A percentile compares a stretch with the other conserved stretches of the same genome.
Conservation (phyloP, 2,113 vertebrate genomes). For the Ageneiosus marmoratus region DNA sequence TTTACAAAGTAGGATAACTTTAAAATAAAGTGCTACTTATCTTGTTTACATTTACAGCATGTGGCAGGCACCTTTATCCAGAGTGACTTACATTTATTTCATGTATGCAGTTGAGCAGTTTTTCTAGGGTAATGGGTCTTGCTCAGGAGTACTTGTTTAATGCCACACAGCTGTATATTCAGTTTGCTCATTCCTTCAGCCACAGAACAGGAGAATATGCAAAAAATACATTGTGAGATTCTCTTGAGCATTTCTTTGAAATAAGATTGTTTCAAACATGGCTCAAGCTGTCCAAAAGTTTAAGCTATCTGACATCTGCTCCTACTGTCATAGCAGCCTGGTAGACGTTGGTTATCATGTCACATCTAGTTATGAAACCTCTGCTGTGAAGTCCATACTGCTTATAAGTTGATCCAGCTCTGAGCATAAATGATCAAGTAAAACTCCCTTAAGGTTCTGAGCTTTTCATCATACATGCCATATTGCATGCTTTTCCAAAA, state of each 20-base stretch:
- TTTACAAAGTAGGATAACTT: background rate
- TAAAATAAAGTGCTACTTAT: background rate
- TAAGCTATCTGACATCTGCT: background rate
- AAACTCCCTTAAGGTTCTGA: constrained; percentile 27
- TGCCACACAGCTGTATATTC: background rate
- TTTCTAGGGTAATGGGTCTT: no score
- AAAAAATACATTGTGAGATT: no score
- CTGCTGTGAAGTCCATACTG: background rate
- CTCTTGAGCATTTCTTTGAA: background rate
- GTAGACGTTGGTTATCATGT: constrained; percentile 14
- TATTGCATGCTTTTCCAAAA: constrained; percentile 11
- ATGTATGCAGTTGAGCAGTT: no score
- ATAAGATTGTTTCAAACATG: constrained; percentile 13
- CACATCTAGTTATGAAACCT: constrained; percentile 24
- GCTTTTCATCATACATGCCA: constrained; percentile 34
- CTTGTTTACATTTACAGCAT: no score
- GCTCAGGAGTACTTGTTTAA: no score
- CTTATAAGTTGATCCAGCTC: constrained; percentile 11
- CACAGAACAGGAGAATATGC: background rate
- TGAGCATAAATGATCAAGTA: constrained; percentile 36
- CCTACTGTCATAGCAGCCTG: background rate
- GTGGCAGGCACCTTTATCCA: no score
- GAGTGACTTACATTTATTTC: no score
- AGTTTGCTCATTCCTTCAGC: background rate
- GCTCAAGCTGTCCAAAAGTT: background rate